Base-by-base conservation (phyloP, 2,888 invertebrate species). In the Ichneumoninae sp. region DNA sequence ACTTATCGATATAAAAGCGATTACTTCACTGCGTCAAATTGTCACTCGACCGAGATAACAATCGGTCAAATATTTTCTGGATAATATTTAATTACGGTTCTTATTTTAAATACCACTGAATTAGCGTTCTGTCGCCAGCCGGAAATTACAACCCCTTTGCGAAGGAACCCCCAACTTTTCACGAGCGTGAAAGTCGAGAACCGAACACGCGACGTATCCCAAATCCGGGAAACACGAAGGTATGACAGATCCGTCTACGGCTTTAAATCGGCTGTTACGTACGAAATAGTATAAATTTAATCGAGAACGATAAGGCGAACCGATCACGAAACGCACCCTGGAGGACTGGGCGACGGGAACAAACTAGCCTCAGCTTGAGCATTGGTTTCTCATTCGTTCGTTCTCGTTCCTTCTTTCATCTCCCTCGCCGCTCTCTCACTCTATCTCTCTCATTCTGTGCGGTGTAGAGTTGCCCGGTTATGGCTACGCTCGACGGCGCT, bases 261-360 rank as follows among this genome's bases (percentile, higher is more conserved):
- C 16, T 16, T 16, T 70, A 36, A 33, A 68, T 66, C 22, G 19
- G 40, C 6, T 60, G 60, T 30, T 30, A 33, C 50, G 52, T 36
- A 19, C 47, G 16, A 30, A 76, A 57, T 44, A 40, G 19, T 73
- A 16, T 36, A 26, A 77, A 70, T 60, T 70, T 65, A 40, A 68
- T 71, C 36, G 54, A 57, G 69, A 71, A 71, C 70, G 65, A 70
- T 68, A 75, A 68, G 74, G 69, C 85, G 44, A 87, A 88, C 86
- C 84, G 87, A 86, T 87, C 89, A 88, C 87, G 75, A 81, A 93
- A 92, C 91, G 92, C 92, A 92, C 91, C 92, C 93, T 91, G 92
- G 91, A 92, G 90, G 91, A 91, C 89, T 92, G 92, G 90, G 89
- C 90, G 92, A 92, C 92, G 90, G 88, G 89, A 90, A 92, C 91